Evolutionary conservation across 2,888 invertebrate species (phyloP), one percentile per base, ranked within the genome.

Genomic region (Trypoxylon attenuatum): DNA sequence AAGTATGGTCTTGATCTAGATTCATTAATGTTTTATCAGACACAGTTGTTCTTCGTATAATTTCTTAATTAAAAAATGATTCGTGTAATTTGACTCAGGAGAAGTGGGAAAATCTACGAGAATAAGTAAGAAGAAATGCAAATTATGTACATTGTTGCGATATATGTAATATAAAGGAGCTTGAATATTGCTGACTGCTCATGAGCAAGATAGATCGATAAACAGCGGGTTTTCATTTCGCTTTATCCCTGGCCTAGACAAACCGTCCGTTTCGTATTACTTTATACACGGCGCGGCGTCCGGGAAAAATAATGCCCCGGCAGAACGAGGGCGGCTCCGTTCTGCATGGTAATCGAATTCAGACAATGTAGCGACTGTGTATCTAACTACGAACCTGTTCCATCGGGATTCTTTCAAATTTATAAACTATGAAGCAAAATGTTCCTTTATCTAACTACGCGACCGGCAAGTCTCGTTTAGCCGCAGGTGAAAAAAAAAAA

Each of bases 301-400:
- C 45, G 56, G 56, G 39, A 51, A 61, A 53, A 64, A 56, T 47
- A 53, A 54, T 16, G 27, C 45, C 8, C 38, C 52, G 15, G 41
- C 8, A 41, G 38, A 42, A 15, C 41, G 45, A 22, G 6, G 22
- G 23, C 18, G 41, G 55, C 27, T 19, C 38, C 50, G 43, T 56
- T 66, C 68, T 54, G 55, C 58, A 71, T 65, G 45, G 50, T 73
- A 63, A 71, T 71, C 65, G 59, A 68, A 70, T 73, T 59, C 65
- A 56, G 47, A 68, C 56, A 50, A 53, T 21, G 56, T 39, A 47
- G 10, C 27, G 43, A n/a, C 33, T 10, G 33, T 13, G 33, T n/a
- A 33, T 33, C n/a, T 33, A 33, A 13, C 33, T 13, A 13, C 16
- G 15, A 54, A 67, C 57, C n/a, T n/a, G n/a, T n/a, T 60, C 33